These are phyloP conservation scores for Tricholaema leucomelas DNA, from an alignment of 2,113 vertebrate genomes.

Conservation along the genomic window DNA sequence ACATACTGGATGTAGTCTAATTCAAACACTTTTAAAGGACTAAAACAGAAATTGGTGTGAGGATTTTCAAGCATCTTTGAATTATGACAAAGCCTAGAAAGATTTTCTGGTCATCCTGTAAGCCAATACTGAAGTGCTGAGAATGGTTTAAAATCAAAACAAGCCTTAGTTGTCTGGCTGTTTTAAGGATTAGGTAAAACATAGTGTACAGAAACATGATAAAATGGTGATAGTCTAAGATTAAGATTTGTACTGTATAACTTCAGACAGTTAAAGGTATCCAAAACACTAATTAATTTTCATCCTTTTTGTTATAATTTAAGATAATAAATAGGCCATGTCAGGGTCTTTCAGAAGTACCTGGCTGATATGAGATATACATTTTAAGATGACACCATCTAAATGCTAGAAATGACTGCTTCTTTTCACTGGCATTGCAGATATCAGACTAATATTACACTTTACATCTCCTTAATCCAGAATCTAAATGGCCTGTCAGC, in stretches of 20 bases:
- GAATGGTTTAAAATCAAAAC: neutral
- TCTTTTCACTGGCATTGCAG: neutral
- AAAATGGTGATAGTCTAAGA: neutral
- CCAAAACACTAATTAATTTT: neutral
- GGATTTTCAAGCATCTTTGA: neutral
- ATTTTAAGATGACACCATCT: neutral
- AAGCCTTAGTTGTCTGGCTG: neutral
- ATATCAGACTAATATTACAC: neutral
- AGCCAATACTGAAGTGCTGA: neutral
- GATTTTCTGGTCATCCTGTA: neutral
- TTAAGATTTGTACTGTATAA: neutral
- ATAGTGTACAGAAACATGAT: neutral
- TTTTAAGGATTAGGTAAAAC: neutral
- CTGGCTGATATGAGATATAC: neutral
- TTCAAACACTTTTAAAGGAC: constrained; percentile 2
- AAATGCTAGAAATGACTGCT: neutral
- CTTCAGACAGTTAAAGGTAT: neutral
- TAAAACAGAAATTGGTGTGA: constrained; percentile 9
- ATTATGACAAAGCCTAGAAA: neutral
- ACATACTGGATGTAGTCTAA: neutral
- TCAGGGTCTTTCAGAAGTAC: neutral
- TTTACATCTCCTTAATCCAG: neutral
- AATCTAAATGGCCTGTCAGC: neutral
- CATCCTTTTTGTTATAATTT: neutral
- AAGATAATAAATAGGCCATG: neutral